phyloP scores from a whole-genome alignment of 2,888 invertebrate genomes.

The Anodontia alba region DNA sequence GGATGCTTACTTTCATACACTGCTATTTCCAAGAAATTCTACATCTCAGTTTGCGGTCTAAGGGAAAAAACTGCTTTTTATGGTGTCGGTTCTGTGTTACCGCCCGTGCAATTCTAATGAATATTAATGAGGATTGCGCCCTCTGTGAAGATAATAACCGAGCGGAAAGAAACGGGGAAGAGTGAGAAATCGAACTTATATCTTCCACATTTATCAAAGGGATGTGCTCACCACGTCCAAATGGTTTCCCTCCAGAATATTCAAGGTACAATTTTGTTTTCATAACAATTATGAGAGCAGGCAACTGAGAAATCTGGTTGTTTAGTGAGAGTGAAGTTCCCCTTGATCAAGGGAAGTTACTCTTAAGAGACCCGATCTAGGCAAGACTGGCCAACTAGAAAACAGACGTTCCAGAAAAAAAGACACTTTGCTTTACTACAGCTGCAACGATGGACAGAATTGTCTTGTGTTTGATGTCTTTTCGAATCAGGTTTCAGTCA shows the following conservation, averaged over 20 bases:
- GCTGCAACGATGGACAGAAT: neutral
- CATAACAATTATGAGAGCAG: neutral
- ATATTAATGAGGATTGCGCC: neutral
- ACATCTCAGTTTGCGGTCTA: no score
- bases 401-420: neutral
- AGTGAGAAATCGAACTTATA: neutral
- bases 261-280: neutral
- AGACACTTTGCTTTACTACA: neutral
- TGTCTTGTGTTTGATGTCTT: neutral
- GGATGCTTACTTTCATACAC: no score
- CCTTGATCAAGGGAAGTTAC: slow-evolving; percentile 12
- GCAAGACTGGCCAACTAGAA: neutral
- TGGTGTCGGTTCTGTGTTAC: neutral
- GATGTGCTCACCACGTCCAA: slow-evolving; percentile 10
- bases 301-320: neutral
- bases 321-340: slow-evolving; percentile 11
- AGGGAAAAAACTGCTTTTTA: neutral
- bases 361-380: neutral
- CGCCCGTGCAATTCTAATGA: neutral
- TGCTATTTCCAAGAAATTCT: no score
- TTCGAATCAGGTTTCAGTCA: no score
- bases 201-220: neutral
- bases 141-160: neutral
- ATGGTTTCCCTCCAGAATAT: neutral
- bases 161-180: slow-evolving; percentile 4